Conservation (phyloP, 2,797 vertebrate species). For the Diplodus puntazzo region DNA sequence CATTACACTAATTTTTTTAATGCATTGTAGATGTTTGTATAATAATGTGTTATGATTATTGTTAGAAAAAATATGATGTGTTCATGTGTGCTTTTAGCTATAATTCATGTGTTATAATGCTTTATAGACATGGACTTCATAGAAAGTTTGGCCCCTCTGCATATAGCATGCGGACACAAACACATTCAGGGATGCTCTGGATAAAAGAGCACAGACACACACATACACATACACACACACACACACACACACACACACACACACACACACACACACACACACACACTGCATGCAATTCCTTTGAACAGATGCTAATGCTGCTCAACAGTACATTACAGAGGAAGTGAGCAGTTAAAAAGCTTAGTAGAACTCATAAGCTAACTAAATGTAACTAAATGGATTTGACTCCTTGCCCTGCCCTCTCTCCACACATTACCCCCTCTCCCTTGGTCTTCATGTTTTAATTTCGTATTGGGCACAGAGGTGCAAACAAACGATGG, state of each 20-base stretch:
- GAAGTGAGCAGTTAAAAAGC: slow-evolving; percentile 26
- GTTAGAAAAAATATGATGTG: too few relatives aligned
- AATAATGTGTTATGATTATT: too few relatives aligned
- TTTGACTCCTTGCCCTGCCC: neutral
- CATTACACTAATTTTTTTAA: too few relatives aligned
- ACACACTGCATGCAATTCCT: neutral
- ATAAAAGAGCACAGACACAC: neutral
- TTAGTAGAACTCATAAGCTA: slow-evolving; percentile 43
- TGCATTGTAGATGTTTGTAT: too few relatives aligned
- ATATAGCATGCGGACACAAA: neutral
- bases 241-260: too few relatives aligned
- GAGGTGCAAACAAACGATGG: slow-evolving; percentile 41
- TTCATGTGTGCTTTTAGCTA: too few relatives aligned
- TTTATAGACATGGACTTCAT: too few relatives aligned
- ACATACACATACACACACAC: too few relatives aligned
- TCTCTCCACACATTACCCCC: neutral
- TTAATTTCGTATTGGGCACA: slow-evolving; percentile 42
- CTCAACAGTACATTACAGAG: slow-evolving; percentile 9
- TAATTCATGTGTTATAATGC: too few relatives aligned
- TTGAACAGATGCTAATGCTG: slow-evolving; percentile 20
- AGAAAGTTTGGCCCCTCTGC: neutral
- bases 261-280: neutral
- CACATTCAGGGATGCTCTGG: neutral
- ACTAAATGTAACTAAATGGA: slow-evolving; percentile 38
- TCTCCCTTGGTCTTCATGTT: slow-evolving; percentile 38